Evolutionary conservation across 2,113 vertebrate species (phyloP).

Genomic region (Dromas ardeola): DNA sequence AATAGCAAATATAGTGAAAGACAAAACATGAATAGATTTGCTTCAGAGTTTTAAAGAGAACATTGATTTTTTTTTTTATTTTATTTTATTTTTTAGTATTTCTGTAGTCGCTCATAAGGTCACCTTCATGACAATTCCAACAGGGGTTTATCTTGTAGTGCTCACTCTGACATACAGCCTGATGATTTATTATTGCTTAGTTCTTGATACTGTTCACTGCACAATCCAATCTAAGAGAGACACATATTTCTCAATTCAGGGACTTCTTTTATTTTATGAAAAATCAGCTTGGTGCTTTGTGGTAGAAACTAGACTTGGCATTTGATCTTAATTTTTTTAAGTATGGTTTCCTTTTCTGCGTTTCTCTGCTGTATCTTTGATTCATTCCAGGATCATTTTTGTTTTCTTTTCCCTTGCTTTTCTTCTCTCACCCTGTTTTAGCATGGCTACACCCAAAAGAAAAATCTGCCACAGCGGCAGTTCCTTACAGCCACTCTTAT

Average conservation of each 20-base stretch:
- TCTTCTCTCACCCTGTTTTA: conserved; percentile 21
- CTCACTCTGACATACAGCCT: conserved; percentile 74
- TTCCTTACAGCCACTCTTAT: conserved; percentile 20
- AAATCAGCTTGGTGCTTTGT: conserved; percentile 74
- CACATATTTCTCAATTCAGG: conserved; percentile 87
- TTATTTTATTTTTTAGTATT: conserved; percentile 52
- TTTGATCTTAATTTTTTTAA: conserved; percentile 72
- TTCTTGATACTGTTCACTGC: conserved; percentile 86
- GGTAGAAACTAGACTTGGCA: conserved; percentile 61
- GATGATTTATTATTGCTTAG: conserved; percentile 84
- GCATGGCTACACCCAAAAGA: neutral
- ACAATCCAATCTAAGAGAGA: conserved; percentile 87
- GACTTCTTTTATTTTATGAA: conserved; percentile 85
- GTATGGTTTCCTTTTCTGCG: conserved; percentile 18
- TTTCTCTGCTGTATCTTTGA: conserved; percentile 29
- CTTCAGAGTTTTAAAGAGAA: conserved; percentile 51
- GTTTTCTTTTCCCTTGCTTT: conserved; percentile 1
- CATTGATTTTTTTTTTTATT: neutral
- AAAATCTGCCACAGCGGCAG: neutral
- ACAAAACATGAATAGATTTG: conserved; percentile 44
- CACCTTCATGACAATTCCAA: conserved; percentile 81
- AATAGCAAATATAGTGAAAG: conserved; percentile 54
- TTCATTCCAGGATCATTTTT: conserved; percentile 1
- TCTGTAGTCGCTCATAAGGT: conserved; percentile 73
- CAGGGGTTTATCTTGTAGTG: conserved; percentile 77